Base-by-base conservation (phyloP, 1,140 invertebrate species). In the Megathymus violae region DNA sequence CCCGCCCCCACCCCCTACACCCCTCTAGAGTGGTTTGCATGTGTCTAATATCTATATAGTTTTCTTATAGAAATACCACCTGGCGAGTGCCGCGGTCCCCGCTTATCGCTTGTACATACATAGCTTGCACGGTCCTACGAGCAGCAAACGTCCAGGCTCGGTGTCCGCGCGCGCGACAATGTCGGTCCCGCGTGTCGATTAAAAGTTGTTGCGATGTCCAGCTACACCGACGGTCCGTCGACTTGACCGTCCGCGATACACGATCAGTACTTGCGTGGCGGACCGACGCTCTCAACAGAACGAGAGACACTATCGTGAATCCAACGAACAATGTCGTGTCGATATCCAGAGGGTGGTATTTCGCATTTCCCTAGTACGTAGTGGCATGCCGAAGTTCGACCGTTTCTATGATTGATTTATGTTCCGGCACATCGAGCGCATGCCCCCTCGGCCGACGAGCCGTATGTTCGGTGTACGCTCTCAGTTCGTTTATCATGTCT, bases 11-110 rank as follows among this genome's bases (percentile, higher is more conserved):
- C n/a, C n/a, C n/a, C n/a, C n/a, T n/a, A n/a, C n/a, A n/a, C 64
- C 67, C 69, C 69, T 67, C 63, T 74, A 72, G 63, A 72, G 69
- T 74, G 79, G 71, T 41, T 40, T 85, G 83, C 85, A 88, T 86
- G 85, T 78, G 62, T 84, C 79, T 83, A 81, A 78, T 82, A 60
- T 80, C 75, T 84, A 78, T 81, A 73, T 78, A 83, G 71, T 78
- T 72, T 71, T 72, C 69, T 63, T 69, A 14, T 71, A 67, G 86
- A 89, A 89, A 83, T 85, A 87, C 82, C 84, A 89, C 83, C 85
- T 80, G 72, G 75, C 69, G 74, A 71, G 71, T 51, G 43, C 62
- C 66, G 61, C 54, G 43, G 62, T 38, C 56, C 58, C 44, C 62
- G 52, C 62, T 61, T 47, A 63, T 31, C 61, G 58, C 46, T 31